These are phyloP conservation scores for Drosophila bunnanda DNA, from an alignment of 2,888 invertebrate genomes.

Conservation along the genomic window DNA sequence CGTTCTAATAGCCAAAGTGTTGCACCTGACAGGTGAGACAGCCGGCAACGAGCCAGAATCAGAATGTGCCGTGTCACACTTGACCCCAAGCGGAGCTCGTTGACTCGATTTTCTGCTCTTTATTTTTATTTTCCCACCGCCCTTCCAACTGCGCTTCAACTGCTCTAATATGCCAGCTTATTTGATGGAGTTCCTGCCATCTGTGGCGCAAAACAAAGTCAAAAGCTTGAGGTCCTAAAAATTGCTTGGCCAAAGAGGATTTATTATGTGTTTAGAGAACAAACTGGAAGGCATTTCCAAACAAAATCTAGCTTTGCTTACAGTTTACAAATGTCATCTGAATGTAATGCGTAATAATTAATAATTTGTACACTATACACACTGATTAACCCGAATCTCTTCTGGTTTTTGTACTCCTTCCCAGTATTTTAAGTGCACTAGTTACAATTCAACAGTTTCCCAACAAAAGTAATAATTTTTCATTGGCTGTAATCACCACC, in stretches of 20 bases:
- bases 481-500: conserved; percentile 19
- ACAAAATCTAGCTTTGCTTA: neutral
- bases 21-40: conserved; percentile 48
- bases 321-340: too few species aligned
- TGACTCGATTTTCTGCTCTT: conserved; percentile 25
- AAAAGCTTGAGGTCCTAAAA: conserved; percentile 18
- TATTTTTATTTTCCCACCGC: neutral
- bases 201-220: conserved; percentile 3
- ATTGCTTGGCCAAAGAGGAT: conserved; percentile 18
- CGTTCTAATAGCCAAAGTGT: conserved; percentile 74
- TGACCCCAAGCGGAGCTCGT: conserved; percentile 52
- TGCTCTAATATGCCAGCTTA: conserved; percentile 45
- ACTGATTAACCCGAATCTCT: too few species aligned
- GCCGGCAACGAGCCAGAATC: conserved; percentile 49
- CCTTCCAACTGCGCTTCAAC: conserved; percentile 5
- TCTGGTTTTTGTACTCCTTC: neutral
- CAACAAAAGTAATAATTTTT: conserved; percentile 14
- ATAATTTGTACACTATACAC: too few species aligned
- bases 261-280: conserved; percentile 18
- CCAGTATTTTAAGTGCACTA: neutral
- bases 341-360: too few species aligned
- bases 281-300: neutral
- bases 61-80: conserved; percentile 51
- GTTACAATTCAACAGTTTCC: neutral
- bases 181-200: conserved; percentile 29